Evolutionary conservation across 2,888 invertebrate species (phyloP).

Genomic region (Camptogramma bilineatum): DNA sequence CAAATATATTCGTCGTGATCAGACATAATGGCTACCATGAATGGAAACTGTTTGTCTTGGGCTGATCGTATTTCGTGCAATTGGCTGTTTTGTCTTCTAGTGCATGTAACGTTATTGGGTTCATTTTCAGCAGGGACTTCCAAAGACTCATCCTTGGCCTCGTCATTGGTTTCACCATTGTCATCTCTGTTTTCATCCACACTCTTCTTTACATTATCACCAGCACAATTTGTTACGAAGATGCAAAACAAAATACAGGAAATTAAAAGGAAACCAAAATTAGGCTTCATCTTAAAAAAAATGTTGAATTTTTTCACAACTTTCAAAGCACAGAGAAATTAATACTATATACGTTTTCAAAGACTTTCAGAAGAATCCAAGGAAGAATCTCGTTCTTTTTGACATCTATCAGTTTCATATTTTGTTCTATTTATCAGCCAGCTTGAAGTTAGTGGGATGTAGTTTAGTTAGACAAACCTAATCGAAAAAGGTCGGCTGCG

Average conservation of each 20-base stretch:
- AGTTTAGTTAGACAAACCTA: not conserved
- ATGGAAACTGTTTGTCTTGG: conserved; percentile 67
- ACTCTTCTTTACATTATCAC: conserved; percentile 71
- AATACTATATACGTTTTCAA: no score
- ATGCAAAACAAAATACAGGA: conserved; percentile 54
- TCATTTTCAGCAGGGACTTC: conserved; percentile 63
- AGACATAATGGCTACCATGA: conserved; percentile 74
- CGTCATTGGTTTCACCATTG: conserved; percentile 64
- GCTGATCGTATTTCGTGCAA: conserved; percentile 72
- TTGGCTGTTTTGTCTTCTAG: conserved; percentile 64
- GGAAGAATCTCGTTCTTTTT: conserved; percentile 61
- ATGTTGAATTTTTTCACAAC: conserved; percentile 8
- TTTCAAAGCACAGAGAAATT: no score
- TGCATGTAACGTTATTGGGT: conserved; percentile 59
- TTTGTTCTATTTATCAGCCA: conserved; percentile 28
- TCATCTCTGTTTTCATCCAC: conserved; percentile 69
- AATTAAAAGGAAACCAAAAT: conserved; percentile 53
- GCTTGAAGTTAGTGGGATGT: conserved; percentile 9
- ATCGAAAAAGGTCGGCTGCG: not conserved
- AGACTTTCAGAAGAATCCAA: no score
- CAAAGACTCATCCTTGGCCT: conserved; percentile 69
- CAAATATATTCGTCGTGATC: conserved; percentile 73
- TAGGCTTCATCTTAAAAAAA: conserved; percentile 33
- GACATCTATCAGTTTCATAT: conserved; percentile 53
- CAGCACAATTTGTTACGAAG: conserved; percentile 51